Evolutionary conservation across 2,797 vertebrate genomes (phyloP), one percentile per base, ranked within the genome.

Genomic region (Argyrosomus regius): DNA sequence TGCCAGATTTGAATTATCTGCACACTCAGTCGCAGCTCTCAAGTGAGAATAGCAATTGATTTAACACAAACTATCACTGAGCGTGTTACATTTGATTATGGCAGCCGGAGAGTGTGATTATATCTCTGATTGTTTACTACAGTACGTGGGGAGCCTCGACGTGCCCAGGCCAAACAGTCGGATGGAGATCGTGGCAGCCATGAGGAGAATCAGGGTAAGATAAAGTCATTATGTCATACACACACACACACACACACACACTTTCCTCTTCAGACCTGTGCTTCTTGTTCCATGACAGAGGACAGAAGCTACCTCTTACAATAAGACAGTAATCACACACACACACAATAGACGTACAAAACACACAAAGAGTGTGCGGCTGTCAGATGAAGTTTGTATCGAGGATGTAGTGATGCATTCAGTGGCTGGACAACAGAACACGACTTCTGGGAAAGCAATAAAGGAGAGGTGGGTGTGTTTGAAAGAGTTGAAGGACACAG

Each of bases 181-280:
- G 0, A 96, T 98, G 96, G 97, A 98, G 93, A 98, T 98, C 0
- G 97, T 98, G 63, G 97, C 97, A 22, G 96, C 97, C 60, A 98
- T 97, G 97, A 96, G 97, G 60, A 96, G 97, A 89, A 98, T 98
- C 87, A 94, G 97, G 95, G 97, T 98, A 87, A 97, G 97, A 82
- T 45, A 54, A 68, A 60, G 75, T 39, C 56, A 53, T 28, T 3
- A 22, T 46, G 39, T 53, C 52, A 59, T 18, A 31, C 24, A 14
- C 50, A 56, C 41, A 57, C 65, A 24, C 53, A 68, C 53, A 28
- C 59, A 56, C 22, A 60, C 50, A 50, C 31, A 43, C 41, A 13
- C 41, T 14, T 45, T 46, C 26, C 8, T 65, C 18, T 28, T 54
- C 52, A 68, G 28, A 64, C 31, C 43, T 61, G 48, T 3, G 10